These are phyloP conservation scores for Argyrosomus japonicus DNA, from an alignment of 2,113 vertebrate genomes.

Conservation along the genomic window DNA sequence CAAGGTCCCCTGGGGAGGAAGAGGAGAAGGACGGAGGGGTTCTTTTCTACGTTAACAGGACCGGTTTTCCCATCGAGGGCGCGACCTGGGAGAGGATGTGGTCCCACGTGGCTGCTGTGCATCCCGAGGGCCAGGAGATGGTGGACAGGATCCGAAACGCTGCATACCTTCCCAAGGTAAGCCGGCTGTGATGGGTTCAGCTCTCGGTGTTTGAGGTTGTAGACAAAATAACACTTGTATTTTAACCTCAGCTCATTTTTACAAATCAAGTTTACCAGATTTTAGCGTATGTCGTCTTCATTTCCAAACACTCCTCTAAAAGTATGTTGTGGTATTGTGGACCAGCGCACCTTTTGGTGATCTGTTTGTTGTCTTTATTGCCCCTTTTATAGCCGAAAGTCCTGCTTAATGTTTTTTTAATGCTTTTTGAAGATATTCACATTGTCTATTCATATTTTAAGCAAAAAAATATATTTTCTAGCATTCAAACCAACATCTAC, in stretches of 20 bases:
- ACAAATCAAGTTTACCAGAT: no score
- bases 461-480: not conserved
- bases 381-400: not conserved
- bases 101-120: constrained; percentile 91
- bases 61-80: constrained; percentile 93
- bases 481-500: no score
- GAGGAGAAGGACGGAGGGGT: constrained; percentile 94
- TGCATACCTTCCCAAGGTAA: constrained; percentile 90
- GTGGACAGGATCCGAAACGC: constrained; percentile 91
- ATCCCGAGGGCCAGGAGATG: constrained; percentile 94
- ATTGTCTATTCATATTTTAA: not conserved
- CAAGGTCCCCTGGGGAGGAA: constrained; percentile 87
- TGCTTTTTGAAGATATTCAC: not conserved
- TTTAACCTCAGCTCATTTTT: no score
- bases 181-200: constrained; percentile 23
- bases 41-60: constrained; percentile 94
- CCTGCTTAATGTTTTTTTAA: not conserved
- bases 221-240: not conserved
- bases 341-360: not conserved
- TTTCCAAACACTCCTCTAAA: no score
- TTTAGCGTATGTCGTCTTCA: no score
- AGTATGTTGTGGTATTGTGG: not conserved
- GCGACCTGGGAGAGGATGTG: constrained; percentile 97
- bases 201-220: not conserved
- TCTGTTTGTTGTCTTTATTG: not conserved